A percentile compares a stretch with the other conserved stretches of the same genome.
Conservation (phyloP, 92 coral and sea anemone species). For the Pocillopora meandrina region DNA sequence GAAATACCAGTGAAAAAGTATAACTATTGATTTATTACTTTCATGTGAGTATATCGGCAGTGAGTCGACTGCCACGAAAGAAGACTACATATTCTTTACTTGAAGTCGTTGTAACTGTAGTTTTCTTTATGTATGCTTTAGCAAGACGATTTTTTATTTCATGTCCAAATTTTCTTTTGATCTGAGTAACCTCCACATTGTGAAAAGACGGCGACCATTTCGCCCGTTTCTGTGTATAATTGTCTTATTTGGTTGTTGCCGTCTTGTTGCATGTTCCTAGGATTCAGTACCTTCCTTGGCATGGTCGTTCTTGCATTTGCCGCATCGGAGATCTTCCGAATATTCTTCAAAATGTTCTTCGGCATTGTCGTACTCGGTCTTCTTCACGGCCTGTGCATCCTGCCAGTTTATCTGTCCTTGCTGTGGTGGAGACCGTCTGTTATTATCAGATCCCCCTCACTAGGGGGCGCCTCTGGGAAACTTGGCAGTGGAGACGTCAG, state of each 20-base stretch:
- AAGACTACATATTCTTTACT: too few relatives aligned
- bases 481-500: background rate
- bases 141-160: too few relatives aligned
- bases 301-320: slow-evolving; percentile 69
- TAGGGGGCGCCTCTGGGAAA: background rate
- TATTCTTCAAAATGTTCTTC: slow-evolving; percentile 73
- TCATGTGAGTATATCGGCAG: too few relatives aligned
- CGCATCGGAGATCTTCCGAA: slow-evolving; percentile 68
- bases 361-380: slow-evolving; percentile 72
- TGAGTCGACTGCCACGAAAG: too few relatives aligned
- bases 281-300: slow-evolving; percentile 77
- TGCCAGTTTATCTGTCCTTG: slow-evolving; percentile 69
- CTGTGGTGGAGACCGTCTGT: slow-evolving; percentile 46
- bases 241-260: background rate
- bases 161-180: too few relatives aligned
- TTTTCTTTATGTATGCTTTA: too few relatives aligned
- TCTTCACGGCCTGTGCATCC: slow-evolving; percentile 64
- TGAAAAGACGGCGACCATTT: background rate
- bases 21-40: too few relatives aligned
- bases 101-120: too few relatives aligned
- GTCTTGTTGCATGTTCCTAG: slow-evolving; percentile 21
- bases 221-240: too few relatives aligned
- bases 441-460: background rate
- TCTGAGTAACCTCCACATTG: too few relatives aligned
- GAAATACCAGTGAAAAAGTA: too few relatives aligned